Evolutionary conservation across 35 echinoderm and acorn worm genomes (phyloP).

Genomic region (Amphiura filiformis): DNA sequence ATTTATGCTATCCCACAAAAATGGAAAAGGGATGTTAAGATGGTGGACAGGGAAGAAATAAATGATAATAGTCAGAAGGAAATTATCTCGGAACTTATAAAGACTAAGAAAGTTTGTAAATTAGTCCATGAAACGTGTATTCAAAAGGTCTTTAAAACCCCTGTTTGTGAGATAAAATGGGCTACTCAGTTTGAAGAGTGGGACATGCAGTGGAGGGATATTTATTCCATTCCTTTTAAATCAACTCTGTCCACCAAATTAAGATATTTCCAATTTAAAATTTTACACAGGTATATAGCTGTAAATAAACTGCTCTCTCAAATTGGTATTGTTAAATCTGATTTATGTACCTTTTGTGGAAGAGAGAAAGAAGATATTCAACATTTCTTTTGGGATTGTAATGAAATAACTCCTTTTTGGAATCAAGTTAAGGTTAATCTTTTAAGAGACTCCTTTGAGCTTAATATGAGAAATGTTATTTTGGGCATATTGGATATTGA

Average conservation of each 20-base stretch:
- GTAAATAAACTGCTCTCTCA: too few species aligned
- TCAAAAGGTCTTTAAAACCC: background rate
- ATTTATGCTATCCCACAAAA: background rate
- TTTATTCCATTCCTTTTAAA: background rate
- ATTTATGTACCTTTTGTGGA: too few species aligned
- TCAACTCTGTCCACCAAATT: background rate
- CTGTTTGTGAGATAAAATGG: background rate
- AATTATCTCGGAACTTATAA: background rate
- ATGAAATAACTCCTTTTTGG: too few species aligned
- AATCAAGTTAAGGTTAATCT: too few species aligned
- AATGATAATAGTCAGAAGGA: background rate
- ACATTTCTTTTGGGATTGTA: too few species aligned
- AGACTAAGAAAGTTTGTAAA: background rate
- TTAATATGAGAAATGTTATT: too few species aligned
- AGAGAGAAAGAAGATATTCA: too few species aligned
- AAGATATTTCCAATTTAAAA: too few species aligned
- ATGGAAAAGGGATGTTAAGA: background rate
- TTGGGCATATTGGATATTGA: too few species aligned
- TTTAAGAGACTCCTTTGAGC: too few species aligned
- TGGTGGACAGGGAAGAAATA: background rate
- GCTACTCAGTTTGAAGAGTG: background rate
- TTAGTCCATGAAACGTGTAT: background rate
- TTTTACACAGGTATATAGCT: too few species aligned
- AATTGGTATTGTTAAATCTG: too few species aligned
- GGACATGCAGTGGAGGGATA: background rate